Evolutionary conservation across 1,140 invertebrate genomes (phyloP), one percentile per base, ranked within the genome.

Genomic region (Sycophaga agraensis): DNA sequence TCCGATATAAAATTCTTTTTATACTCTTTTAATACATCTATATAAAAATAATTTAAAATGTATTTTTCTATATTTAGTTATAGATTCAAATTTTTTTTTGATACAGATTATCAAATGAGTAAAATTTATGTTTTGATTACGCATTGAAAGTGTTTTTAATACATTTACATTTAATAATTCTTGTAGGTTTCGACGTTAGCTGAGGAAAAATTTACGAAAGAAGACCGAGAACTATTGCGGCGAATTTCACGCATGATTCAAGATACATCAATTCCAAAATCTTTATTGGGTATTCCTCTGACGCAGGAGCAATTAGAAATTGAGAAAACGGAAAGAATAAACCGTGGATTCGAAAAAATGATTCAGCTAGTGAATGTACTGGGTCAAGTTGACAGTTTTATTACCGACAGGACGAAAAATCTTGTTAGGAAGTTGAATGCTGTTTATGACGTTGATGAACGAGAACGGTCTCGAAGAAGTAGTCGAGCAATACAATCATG

Each of bases 321-420:
- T 24, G 60, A 69, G 16, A 65, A 55, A 59, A 40, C 58, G 0
- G 63, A 70, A 35, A 63, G 55, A 22, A 67, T 74, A 46, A 76
- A 78, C 34, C 59, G 51, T 6, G 66, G 66, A 54, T 74, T 76
- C 24, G 73, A 76, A 28, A 73, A 66, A 54, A 67, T 76, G 49
- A 70, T 78, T 40, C 66, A 74, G 50, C 66, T 76, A 6, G 61
- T 77, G 6, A 75, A 70, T 46, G 57, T 78, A n/a, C 59, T 78
- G 8, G 71, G 69, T 11, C 71, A 75, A 63, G 55, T 78, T 24
- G 71, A 78, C 34, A 68, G 68, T 54, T 77, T 75, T 37, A 64
- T 78, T 22, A 68, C 66, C 1, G 73, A 75, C 8, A 68, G 69
- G 35, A 66, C 74, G 2, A 75, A 65, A 34, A 70, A 51, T 17